These are phyloP conservation scores for Chaetophractus vellerosus DNA, from an alignment of 2,797 vertebrate genomes.

Conservation along the genomic window DNA sequence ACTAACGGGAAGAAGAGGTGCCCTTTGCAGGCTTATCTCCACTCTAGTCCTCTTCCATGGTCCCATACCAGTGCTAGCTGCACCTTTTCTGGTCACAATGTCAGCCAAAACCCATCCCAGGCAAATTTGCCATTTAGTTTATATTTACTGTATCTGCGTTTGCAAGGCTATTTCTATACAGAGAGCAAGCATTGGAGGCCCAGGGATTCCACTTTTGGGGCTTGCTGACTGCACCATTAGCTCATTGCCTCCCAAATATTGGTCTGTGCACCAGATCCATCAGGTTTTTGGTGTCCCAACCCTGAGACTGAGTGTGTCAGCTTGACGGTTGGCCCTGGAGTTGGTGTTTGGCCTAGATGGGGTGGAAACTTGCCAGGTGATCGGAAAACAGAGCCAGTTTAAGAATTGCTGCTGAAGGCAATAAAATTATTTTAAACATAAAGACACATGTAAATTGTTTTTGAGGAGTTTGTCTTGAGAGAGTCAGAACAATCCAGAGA, in stretches of 20 bases:
- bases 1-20: neutral
- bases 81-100: neutral
- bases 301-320: neutral
- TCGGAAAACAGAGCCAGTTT: conserved; percentile 5
- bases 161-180: neutral
- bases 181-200: neutral
- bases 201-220: neutral
- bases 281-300: neutral
- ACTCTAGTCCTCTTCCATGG: neutral
- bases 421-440: neutral
- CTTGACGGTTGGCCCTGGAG: neutral
- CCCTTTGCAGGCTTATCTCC: neutral
- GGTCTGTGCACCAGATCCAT: neutral
- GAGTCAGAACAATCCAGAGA: conserved; percentile 10
- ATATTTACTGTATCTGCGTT: neutral
- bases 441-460: neutral
- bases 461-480: conserved; percentile 23
- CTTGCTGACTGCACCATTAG: neutral
- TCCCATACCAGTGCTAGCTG: neutral
- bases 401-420: neutral
- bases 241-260: neutral
- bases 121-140: conserved; percentile 8
- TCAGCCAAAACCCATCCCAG: neutral
- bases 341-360: neutral
- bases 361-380: neutral